Percentiles rank a stretch among this genome's conserved stretches.
phyloP scores from a whole-genome alignment of 2,113 vertebrate genomes.

The Podocnemis expansa region DNA sequence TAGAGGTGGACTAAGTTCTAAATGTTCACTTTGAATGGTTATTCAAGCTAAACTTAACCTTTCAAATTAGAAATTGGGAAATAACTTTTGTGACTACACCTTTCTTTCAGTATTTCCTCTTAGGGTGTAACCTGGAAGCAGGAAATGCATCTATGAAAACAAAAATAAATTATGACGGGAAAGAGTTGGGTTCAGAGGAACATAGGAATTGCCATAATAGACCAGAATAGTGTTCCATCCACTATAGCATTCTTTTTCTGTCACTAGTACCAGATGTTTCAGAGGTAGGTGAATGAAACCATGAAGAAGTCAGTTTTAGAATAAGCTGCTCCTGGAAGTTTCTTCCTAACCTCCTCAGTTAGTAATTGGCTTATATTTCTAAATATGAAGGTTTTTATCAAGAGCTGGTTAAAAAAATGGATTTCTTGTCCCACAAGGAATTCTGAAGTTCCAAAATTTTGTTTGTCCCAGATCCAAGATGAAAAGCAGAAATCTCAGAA shows the following conservation, averaged over 20 bases:
- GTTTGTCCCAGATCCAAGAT: no score
- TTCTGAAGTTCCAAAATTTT: no score
- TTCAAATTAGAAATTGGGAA: neutral
- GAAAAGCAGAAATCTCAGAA: no score
- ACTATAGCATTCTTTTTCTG: neutral
- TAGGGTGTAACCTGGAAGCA: neutral
- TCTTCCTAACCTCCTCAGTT: neutral
- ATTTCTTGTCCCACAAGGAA: no score
- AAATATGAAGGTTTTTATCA: neutral
- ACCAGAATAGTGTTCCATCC: neutral
- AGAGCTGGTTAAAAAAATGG: neutral
- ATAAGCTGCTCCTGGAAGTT: neutral
- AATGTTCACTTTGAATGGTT: neutral
- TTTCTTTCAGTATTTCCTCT: neutral
- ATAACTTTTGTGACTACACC: neutral
- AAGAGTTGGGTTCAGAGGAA: neutral
- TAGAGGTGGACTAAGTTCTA: neutral
- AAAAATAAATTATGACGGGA: neutral
- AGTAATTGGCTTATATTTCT: neutral
- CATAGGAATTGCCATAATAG: neutral
- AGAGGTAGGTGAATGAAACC: slow-evolving; percentile 27
- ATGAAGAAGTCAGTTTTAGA: neutral
- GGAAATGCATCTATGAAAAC: neutral
- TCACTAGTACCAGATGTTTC: slow-evolving; percentile 31
- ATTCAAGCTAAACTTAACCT: neutral